phyloP scores from a whole-genome alignment of 2,797 vertebrate species.

The Sebastes steindachneri region DNA sequence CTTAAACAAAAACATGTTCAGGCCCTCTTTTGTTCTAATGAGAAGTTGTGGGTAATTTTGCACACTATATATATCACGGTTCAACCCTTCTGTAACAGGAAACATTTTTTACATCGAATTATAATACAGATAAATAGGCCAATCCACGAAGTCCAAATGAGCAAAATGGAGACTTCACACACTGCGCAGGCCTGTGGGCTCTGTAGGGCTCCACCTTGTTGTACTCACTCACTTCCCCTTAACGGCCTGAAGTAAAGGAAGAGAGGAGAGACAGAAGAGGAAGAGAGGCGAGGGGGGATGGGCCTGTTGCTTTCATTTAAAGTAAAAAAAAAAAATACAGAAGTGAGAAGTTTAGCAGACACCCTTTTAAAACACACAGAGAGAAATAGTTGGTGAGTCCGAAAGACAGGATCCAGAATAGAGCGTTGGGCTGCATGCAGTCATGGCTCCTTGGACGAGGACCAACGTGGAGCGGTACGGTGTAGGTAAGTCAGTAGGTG shows the following conservation, averaged over 20 bases:
- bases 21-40: background rate
- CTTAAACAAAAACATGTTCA: background rate
- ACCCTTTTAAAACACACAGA: slow-evolving; percentile 8
- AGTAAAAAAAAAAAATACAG: slow-evolving; percentile 59
- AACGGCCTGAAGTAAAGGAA: slow-evolving; percentile 62
- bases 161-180: slow-evolving; percentile 10
- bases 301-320: slow-evolving; percentile 65
- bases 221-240: slow-evolving; percentile 72
- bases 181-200: slow-evolving; percentile 18
- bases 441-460: slow-evolving; percentile 81
- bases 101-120: background rate
- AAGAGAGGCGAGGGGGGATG: slow-evolving; percentile 75
- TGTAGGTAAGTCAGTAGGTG: slow-evolving; percentile 75
- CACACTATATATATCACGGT: background rate
- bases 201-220: slow-evolving; percentile 60
- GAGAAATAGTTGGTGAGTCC: background rate
- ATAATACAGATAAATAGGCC: background rate
- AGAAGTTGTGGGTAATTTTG: background rate
- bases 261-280: slow-evolving; percentile 80
- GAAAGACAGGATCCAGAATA: background rate
- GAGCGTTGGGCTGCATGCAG: slow-evolving; percentile 22
- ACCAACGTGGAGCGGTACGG: slow-evolving; percentile 74
- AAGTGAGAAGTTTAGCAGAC: slow-evolving; percentile 64
- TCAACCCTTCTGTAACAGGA: background rate
- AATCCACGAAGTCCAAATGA: background rate